Evolutionary conservation across 2,113 vertebrate genomes (phyloP).

Genomic region (Gnathonemus echidnorhynchus): DNA sequence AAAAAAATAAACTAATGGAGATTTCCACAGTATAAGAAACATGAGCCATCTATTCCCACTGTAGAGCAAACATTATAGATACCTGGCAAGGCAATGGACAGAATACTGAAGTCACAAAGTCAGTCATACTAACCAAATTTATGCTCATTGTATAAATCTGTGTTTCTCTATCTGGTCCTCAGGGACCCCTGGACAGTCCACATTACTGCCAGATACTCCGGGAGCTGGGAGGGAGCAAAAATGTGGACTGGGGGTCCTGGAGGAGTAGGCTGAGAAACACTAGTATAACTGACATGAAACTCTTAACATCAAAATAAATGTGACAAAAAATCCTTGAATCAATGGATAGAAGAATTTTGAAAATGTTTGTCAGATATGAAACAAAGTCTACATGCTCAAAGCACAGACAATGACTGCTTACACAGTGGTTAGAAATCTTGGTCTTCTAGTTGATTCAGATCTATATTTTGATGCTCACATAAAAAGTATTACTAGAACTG

Average conservation of each 20-base stretch:
- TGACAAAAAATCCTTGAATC: background rate
- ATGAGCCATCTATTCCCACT: background rate
- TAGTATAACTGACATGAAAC: background rate
- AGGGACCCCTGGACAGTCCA: background rate
- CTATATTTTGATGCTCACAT: too few relatives aligned
- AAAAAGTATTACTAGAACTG: too few relatives aligned
- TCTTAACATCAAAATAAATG: background rate
- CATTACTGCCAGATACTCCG: background rate
- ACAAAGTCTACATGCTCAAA: background rate
- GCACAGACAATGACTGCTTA: background rate
- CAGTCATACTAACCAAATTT: background rate
- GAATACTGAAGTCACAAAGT: background rate
- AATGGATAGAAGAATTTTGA: background rate
- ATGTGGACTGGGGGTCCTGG: background rate
- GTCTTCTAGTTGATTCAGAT: too few relatives aligned
- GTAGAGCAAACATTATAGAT: background rate
- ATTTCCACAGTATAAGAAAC: background rate
- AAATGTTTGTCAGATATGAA: background rate
- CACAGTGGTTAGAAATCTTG: too few relatives aligned
- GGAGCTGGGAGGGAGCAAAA: background rate
- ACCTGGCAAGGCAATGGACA: background rate
- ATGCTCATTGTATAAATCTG: background rate
- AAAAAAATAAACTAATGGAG: background rate
- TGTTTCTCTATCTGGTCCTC: background rate
- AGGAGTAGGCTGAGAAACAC: background rate